phyloP scores from a whole-genome alignment of 2,113 vertebrate genomes.

The Pomatostomus ruficeps region DNA sequence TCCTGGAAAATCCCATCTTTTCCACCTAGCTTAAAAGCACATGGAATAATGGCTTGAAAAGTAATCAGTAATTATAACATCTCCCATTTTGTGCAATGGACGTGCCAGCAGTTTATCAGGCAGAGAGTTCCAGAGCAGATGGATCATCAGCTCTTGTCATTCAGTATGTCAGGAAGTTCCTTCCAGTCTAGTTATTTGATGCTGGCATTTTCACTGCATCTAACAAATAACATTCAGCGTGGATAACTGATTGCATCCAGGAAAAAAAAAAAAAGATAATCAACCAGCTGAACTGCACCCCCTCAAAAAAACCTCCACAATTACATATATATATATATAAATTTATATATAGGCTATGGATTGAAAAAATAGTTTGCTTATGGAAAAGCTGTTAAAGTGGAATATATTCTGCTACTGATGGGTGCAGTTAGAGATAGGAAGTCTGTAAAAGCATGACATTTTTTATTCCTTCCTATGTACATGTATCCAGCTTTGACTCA shows the following conservation, averaged over 20 bases:
- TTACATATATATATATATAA: not conserved
- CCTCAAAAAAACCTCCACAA: accelerated
- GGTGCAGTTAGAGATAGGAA: not conserved
- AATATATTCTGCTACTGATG: not conserved
- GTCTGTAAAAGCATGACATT: not conserved
- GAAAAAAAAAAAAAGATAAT: not conserved
- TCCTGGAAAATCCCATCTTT: not conserved
- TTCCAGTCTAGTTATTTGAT: not conserved
- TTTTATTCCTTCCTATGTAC: not conserved
- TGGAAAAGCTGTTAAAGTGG: not conserved
- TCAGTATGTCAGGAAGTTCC: not conserved
- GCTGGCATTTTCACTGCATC: not conserved
- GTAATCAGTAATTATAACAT: not conserved
- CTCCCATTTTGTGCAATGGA: not conserved
- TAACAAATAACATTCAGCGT: not conserved
- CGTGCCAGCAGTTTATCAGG: not conserved
- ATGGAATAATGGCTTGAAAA: not conserved
- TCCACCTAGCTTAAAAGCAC: not conserved
- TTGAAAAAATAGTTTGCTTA: not conserved
- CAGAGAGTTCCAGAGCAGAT: not conserved
- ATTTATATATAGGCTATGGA: not conserved
- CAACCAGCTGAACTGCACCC: not conserved
- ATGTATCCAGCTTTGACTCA: not conserved
- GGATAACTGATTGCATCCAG: not conserved
- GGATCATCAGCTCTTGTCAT: not conserved